Percentiles rank a stretch among this genome's conserved stretches.
Evolutionary conservation across 1,140 invertebrate species (phyloP).

Genomic region (Pseudomyrmex dendroicus): DNA sequence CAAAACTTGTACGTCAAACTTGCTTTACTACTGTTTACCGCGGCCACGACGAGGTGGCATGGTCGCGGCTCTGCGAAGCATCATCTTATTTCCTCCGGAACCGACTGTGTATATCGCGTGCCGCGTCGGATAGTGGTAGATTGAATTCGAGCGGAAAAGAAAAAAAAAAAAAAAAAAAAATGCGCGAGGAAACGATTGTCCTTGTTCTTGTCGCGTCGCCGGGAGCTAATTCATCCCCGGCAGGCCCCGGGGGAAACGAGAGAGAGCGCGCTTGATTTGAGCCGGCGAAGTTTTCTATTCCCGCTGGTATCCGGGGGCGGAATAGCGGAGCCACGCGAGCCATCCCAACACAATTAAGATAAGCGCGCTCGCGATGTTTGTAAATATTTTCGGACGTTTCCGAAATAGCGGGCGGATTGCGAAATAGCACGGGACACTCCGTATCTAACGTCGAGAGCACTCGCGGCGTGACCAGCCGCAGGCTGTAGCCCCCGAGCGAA

Average conservation of each 20-base stretch:
- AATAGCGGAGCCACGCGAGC: constrained; percentile 71
- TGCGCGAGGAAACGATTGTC: constrained; percentile 20
- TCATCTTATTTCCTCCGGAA: constrained; percentile 23
- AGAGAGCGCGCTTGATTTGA: constrained; percentile 51
- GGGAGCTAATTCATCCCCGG: constrained; percentile 68
- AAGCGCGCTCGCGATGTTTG: constrained; percentile 76
- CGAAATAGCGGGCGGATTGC: constrained; percentile 19
- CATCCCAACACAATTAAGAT: constrained; percentile 80
- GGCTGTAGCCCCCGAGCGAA: constrained; percentile 71
- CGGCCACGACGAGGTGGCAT: not conserved
- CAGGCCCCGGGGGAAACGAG: constrained; percentile 35
- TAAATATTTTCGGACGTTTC: constrained; percentile 71
- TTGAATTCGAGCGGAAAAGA: constrained; percentile 61
- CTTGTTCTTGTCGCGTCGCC: constrained; percentile 60
- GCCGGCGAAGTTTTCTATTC: constrained; percentile 75
- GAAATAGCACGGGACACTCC: constrained; percentile 11
- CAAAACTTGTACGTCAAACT: constrained; percentile 36
- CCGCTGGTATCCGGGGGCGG: constrained; percentile 52
- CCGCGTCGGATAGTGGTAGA: constrained; percentile 37
- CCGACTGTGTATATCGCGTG: constrained; percentile 31
- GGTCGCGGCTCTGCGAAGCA: not conserved
- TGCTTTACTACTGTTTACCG: not conserved
- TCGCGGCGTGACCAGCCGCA: constrained; percentile 73
- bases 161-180: not conserved
- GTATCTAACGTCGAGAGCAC: constrained; percentile 74